A percentile compares a stretch with the other conserved stretches of the same genome.
Conservation (phyloP, 64 coral and sea anemone genomes). For the Exaiptasia diaphana region DNA sequence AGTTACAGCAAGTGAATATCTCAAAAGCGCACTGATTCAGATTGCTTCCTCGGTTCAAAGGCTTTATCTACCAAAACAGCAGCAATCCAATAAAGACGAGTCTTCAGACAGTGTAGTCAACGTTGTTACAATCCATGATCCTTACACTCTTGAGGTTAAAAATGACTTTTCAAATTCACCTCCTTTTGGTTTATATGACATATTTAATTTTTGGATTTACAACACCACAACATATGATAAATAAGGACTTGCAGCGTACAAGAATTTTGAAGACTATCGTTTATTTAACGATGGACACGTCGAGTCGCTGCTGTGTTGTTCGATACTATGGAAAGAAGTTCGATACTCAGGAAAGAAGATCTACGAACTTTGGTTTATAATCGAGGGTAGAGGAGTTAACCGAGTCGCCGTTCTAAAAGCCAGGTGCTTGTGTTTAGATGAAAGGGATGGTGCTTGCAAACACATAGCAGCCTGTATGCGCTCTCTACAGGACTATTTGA, state of each 20-base stretch:
- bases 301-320: neutral
- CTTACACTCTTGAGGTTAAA: neutral
- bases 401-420: too few species aligned
- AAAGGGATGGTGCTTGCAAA: too few species aligned
- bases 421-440: too few species aligned
- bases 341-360: too few species aligned
- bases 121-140: conserved; percentile 20
- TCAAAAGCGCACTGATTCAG: conserved; percentile 13
- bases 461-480: too few species aligned
- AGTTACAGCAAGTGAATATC: conserved; percentile 29
- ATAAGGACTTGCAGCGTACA: neutral
- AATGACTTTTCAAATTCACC: neutral
- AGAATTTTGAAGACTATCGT: neutral
- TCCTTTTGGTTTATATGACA: neutral
- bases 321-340: neutral
- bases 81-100: conserved; percentile 38
- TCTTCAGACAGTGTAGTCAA: neutral
- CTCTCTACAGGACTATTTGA: too few species aligned
- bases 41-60: conserved; percentile 21
- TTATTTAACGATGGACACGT: neutral
- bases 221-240: too few species aligned
- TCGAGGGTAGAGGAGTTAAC: too few species aligned
- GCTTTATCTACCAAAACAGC: conserved; percentile 13
- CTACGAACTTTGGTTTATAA: too few species aligned
- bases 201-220: neutral